A percentile compares a stretch with the other conserved stretches of the same genome.
Conservation (phyloP, 2,797 vertebrate species). For the Myotis findleyi region DNA sequence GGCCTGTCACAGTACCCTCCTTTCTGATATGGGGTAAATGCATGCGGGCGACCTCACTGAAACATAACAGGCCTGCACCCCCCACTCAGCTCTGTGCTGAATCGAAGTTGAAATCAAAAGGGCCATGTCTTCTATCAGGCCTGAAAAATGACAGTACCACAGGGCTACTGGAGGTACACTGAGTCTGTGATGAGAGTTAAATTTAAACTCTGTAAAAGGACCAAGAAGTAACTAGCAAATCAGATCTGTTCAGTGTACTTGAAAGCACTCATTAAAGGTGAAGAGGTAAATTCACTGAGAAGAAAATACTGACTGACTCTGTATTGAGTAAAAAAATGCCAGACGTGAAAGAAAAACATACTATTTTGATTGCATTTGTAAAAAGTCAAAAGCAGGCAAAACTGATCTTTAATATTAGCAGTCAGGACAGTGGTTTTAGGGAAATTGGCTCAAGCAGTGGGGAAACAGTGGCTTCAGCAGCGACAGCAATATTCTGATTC, state of each 20-base stretch:
- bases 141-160: not conserved
- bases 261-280: not conserved
- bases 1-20: not conserved
- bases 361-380: not conserved
- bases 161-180: not conserved
- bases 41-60: not conserved
- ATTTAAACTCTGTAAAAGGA: not conserved
- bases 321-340: not conserved
- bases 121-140: not conserved
- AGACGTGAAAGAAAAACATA: conserved; percentile 28
- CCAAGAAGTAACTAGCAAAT: not conserved
- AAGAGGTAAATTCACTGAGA: not conserved
- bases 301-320: not conserved
- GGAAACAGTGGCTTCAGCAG: not conserved
- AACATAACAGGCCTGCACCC: not conserved
- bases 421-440: not conserved
- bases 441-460: too few species aligned
- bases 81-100: not conserved
- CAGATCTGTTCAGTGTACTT: not conserved
- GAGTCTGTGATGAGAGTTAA: not conserved
- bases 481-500: not conserved
- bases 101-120: not conserved
- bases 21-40: not conserved
- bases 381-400: not conserved
- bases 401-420: not conserved